Evolutionary conservation across 2,113 vertebrate genomes (phyloP), one percentile per base, ranked within the genome.

Genomic region (Xiphias gladius): DNA sequence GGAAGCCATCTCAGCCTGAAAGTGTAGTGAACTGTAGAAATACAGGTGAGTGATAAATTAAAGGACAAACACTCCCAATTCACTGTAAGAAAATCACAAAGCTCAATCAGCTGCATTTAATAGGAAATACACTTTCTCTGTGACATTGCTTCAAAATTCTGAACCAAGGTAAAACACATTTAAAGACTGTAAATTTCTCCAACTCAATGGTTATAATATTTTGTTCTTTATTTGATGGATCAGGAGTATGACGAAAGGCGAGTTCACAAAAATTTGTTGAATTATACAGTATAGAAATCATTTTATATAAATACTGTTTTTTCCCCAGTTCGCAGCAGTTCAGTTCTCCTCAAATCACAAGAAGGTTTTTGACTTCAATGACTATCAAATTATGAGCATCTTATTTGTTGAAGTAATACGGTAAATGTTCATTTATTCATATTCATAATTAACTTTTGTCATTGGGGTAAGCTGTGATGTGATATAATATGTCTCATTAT

Each of bases 311-410:
- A 17, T n/a, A 19, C 5, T 76, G 19, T 41, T 32, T 41, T 61
- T 46, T 39, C 85, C 73, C 58, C 77, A 97, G 96, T 96, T 96
- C 91, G 95, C 96, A 28, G 96, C 96, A 7, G 95, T 95, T 66
- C 96, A 97, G 87, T 97, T 97, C 87, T 94, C 95, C 5, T 0
- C 7, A 0, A 0, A 0, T 0, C 0, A 0, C 71, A 66, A 0
- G 0, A 94, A 59, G 1, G 96, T 96, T 57, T 97, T 97, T 87
- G 81, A 86, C 76, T 96, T 97, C 81, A 95, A 73, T 1, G 86
- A 96, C 66, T 95, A 95, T 11, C 3, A 32, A 48, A 67, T 7
- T 19, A 14, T 13, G 14, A 4, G 10, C 43, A 46, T 46, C 14
- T 46, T 17, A 48, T 62, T 71, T 54, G 26, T 67, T 69, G 5